Percentiles rank a stretch among this genome's conserved stretches.
phyloP scores from a whole-genome alignment of 1,140 invertebrate genomes.

The Drosophila fuyamai region DNA sequence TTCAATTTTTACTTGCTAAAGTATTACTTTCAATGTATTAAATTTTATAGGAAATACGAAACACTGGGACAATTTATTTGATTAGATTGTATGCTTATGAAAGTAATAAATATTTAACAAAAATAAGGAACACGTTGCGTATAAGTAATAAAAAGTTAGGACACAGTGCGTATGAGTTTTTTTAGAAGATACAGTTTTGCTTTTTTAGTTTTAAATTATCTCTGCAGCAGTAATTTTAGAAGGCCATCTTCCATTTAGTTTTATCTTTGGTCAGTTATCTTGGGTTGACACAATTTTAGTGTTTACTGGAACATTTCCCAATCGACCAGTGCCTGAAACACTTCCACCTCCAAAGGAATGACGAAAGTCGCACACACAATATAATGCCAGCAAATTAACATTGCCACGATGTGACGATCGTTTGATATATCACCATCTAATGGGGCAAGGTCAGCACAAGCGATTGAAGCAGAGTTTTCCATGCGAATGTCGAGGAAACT shows the following conservation, averaged over 20 bases:
- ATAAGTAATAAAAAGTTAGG: neutral
- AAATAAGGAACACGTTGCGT: neutral
- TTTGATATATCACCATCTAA: conserved; percentile 51
- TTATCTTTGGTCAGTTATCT: conserved; percentile 1
- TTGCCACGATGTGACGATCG: conserved; percentile 38
- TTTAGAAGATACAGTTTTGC: too few relatives aligned
- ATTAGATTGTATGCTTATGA: too few relatives aligned
- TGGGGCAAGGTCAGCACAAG: conserved; percentile 42
- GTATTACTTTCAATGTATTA: neutral
- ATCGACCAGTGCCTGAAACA: conserved; percentile 22
- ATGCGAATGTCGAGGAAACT: conserved; percentile 41
- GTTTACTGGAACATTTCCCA: conserved; percentile 28
- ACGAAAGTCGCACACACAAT: conserved; percentile 52
- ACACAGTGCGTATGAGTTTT: conserved; percentile 19
- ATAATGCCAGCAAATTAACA: conserved; percentile 59
- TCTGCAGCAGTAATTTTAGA: neutral
- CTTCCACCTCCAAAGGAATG: conserved; percentile 26
- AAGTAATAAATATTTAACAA: too few relatives aligned
- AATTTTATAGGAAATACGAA: neutral
- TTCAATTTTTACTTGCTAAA: neutral
- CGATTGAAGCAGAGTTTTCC: conserved; percentile 32
- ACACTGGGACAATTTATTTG: too few relatives aligned
- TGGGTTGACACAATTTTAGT: conserved; percentile 3
- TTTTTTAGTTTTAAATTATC: neutral
- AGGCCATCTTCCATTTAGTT: neutral